Evolutionary conservation across 2,113 vertebrate species (phyloP).

Genomic region (Orycteropus afer): DNA sequence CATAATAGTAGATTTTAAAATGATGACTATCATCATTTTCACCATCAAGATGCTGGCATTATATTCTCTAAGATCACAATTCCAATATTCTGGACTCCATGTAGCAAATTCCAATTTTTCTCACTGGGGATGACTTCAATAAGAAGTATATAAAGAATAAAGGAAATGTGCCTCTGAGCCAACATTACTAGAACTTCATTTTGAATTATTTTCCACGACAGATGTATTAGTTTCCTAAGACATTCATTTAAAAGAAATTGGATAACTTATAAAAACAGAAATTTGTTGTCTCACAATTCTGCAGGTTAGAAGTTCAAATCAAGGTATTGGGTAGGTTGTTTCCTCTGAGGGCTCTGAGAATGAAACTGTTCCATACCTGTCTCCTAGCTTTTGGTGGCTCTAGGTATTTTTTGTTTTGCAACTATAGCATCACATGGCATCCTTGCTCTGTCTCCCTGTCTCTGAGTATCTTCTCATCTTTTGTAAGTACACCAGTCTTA

Average conservation of each 20-base stretch:
- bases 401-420: neutral
- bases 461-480: neutral
- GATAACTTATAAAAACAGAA: neutral
- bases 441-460: neutral
- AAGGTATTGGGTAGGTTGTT: neutral
- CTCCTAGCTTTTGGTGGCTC: neutral
- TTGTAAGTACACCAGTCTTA: neutral
- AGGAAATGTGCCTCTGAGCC: neutral
- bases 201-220: neutral
- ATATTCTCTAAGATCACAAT: neutral
- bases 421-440: neutral
- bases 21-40: neutral
- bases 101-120: neutral
- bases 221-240: neutral
- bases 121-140: neutral
- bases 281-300: neutral
- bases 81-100: neutral
- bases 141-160: neutral
- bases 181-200: neutral
- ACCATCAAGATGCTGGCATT: neutral
- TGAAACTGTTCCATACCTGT: neutral
- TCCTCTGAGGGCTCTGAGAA: neutral
- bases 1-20: neutral
- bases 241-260: neutral
- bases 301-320: neutral